Evolutionary conservation across 2,888 invertebrate genomes (phyloP), one percentile per base, ranked within the genome.

Genomic region (Epirrita christyi): DNA sequence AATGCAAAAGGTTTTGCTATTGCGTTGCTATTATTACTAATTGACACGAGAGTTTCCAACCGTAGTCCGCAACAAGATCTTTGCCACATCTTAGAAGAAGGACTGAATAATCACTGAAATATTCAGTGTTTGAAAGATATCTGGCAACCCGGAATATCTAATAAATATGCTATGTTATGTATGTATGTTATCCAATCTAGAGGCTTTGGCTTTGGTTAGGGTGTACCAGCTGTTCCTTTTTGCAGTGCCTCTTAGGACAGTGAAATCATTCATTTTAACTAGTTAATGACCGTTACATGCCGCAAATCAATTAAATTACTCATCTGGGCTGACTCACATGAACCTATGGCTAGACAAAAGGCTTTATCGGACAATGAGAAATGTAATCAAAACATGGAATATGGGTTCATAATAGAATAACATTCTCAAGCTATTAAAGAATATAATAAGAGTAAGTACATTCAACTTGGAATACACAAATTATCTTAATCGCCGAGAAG

Each of bases 211-310:
- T 21, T 21, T 21, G 21, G 4, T 36, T 9, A 28, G n/a, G 37
- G 13, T 59, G 42, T 48, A 15, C 46, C 27, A 59, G 59, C 59
- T 45, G 36, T 21, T 21, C 21, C 27, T 14, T 51, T 14, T 13
- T 7, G 6, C 29, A 29, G 13, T 28, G 28, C 69, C 61, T 21
- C 21, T 73, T 61, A 70, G 64, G 62, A 66, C 32, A 73, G 68
- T 80, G 76, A 81, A 83, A 80, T 79, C 81, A 85, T 78, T 80
- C 76, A 80, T 75, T 75, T 81, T 80, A 81, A 75, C 58, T 78
- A 80, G 76, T 84, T 83, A 85, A 86, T 75, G 73, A 83, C 83
- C 83, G 81, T 83, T 75, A 78, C 87, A 86, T 85, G 85, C 84
- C 67, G 76, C 80, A 82, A 87, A 87, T 86, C 85, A 86, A 59